Evolutionary conservation across 1,140 invertebrate species (phyloP).

Genomic region (Cryptotermes secundus): DNA sequence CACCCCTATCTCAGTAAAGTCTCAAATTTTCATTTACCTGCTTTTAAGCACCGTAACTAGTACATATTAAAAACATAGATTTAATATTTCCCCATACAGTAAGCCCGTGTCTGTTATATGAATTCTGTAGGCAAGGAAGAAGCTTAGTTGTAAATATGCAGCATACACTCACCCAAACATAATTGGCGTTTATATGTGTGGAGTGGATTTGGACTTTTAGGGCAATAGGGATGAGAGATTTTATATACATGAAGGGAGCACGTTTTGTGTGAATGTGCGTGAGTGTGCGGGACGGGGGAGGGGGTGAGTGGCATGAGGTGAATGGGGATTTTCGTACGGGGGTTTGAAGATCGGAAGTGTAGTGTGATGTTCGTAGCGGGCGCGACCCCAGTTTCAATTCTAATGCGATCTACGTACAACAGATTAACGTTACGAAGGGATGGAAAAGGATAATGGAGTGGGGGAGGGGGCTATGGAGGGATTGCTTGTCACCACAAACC

Average conservation of each 20-base stretch:
- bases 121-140: background rate
- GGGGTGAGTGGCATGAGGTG: background rate
- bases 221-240: background rate
- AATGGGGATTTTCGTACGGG: background rate
- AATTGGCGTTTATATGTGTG: slow-evolving; percentile 16
- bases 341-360: background rate
- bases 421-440: slow-evolving; percentile 6
- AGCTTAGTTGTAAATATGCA: slow-evolving; percentile 12
- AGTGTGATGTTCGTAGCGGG: slow-evolving; percentile 16
- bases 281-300: background rate
- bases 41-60: background rate
- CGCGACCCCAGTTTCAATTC: slow-evolving; percentile 14
- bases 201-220: slow-evolving; percentile 10
- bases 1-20: background rate
- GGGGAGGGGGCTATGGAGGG: background rate
- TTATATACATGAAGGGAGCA: background rate
- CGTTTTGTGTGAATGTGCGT: no score
- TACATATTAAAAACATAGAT: background rate
- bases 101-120: background rate
- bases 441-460: no score
- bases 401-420: slow-evolving; percentile 13
- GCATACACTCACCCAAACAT: background rate
- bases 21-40: background rate
- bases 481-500: slow-evolving; percentile 11
- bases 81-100: background rate